A percentile compares a stretch with the other conserved stretches of the same genome.
Evolutionary conservation across 2,113 vertebrate species (phyloP).

Genomic region (Sinocyclocheilus anophthalmus): DNA sequence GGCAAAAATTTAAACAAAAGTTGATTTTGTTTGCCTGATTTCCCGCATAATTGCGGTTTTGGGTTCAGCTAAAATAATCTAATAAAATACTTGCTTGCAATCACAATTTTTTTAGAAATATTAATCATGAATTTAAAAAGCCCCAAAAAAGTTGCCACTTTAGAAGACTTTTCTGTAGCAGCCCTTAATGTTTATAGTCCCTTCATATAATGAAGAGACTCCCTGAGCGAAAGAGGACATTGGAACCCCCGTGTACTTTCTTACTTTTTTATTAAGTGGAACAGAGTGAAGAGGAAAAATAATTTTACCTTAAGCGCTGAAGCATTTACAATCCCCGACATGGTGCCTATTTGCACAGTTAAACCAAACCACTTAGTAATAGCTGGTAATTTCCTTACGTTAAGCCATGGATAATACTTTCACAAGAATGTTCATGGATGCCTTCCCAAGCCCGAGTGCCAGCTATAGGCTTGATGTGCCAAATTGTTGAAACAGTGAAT

Average conservation of each 20-base stretch:
- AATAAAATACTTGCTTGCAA: neutral
- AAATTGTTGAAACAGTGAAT: constrained; percentile 30
- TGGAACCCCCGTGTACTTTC: neutral
- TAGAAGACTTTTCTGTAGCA: no score
- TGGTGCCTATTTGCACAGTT: constrained; percentile 49
- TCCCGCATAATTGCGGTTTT: no score
- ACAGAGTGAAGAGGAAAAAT: constrained; percentile 7
- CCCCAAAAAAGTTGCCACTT: no score
- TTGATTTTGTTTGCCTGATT: constrained; percentile 13
- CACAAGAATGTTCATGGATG: constrained; percentile 50
- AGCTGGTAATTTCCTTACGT: constrained; percentile 53
- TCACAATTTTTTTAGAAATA: neutral
- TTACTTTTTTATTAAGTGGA: no score
- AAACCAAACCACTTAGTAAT: constrained; percentile 50
- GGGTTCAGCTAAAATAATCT: neutral
- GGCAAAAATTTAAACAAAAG: constrained; percentile 4
- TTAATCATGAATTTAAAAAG: no score
- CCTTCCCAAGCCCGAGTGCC: constrained; percentile 1
- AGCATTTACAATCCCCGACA: constrained; percentile 47
- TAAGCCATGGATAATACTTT: constrained; percentile 59
- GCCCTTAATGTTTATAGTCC: no score
- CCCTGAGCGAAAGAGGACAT: neutral
- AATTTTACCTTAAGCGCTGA: constrained; percentile 26
- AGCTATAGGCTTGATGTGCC: constrained; percentile 27
- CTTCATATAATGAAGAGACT: no score